Conservation (phyloP, 2,797 vertebrate species). For the Propithecus deckenii region DNA sequence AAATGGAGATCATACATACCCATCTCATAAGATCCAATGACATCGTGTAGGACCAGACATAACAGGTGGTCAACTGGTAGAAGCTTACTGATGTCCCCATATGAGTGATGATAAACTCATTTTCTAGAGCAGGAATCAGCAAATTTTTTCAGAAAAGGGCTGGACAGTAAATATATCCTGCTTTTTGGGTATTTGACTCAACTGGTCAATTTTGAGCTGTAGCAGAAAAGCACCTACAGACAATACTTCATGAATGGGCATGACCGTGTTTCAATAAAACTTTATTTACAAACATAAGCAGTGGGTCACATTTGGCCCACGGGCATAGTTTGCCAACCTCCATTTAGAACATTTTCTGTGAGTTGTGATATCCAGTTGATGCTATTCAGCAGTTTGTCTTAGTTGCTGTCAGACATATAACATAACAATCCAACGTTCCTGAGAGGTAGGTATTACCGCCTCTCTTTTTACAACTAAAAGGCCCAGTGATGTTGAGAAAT, state of each 20-base stretch:
- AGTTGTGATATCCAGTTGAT: rapidly evolving
- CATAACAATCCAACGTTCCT: too few species aligned
- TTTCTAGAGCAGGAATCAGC: background rate
- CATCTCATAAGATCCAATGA: background rate
- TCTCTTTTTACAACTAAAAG: background rate
- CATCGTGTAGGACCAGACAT: background rate
- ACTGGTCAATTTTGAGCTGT: background rate
- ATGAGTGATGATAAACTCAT: background rate
- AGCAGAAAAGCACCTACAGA: background rate
- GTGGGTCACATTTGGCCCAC: rapidly evolving
- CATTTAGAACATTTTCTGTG: background rate
- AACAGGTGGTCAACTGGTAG: background rate
- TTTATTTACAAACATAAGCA: background rate
- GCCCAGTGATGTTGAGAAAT: background rate
- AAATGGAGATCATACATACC: background rate
- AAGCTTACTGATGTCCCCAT: background rate
- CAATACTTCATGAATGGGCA: background rate
- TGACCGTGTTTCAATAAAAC: background rate
- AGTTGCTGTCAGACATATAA: background rate
- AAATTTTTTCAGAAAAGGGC: background rate
- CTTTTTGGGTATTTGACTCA: background rate
- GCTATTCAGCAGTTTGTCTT: background rate
- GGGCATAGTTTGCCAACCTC: background rate
- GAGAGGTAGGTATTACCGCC: background rate
- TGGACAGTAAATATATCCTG: background rate